These are phyloP conservation scores for Trileptium ribeirensis DNA, from an alignment of 2,888 invertebrate species.

Conservation along the genomic window DNA sequence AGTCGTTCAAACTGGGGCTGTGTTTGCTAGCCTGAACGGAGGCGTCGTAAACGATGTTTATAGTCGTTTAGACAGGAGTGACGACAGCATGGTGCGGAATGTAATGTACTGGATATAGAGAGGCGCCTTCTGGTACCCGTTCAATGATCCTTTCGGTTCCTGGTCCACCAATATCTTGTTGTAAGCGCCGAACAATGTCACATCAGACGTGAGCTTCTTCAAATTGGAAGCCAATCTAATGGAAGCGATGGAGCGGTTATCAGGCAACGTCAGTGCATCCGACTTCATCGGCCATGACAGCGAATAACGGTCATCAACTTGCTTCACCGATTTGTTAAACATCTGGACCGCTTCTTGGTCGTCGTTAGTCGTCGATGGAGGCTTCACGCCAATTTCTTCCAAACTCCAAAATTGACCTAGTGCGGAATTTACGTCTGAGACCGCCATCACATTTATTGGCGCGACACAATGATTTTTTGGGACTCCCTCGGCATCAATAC, in stretches of 20 bases:
- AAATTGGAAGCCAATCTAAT: not conserved
- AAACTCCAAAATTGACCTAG: not conserved
- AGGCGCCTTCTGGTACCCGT: not conserved
- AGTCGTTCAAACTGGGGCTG: slow-evolving; percentile 28
- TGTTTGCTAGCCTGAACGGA: not conserved
- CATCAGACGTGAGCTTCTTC: not conserved
- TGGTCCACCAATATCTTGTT: slow-evolving; percentile 21
- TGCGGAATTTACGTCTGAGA: not conserved
- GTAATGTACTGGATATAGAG: slow-evolving; percentile 24
- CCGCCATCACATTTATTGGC: not conserved
- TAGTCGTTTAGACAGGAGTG: slow-evolving; percentile 22
- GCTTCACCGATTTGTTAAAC: not conserved
- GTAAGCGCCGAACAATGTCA: slow-evolving; percentile 20
- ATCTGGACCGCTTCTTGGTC: not conserved
- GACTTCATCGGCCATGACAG: not conserved
- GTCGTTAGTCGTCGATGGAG: not conserved
- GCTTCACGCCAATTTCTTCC: not conserved
- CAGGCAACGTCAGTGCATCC: not conserved
- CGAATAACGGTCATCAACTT: not conserved
- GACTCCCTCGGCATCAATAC: not conserved
- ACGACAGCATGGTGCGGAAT: slow-evolving; percentile 34
- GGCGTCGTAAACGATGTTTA: slow-evolving; percentile 39
- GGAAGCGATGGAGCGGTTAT: not conserved
- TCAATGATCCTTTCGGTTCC: slow-evolving; percentile 22
- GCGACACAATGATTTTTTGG: not conserved